phyloP scores from a whole-genome alignment of 2,113 vertebrate species.

The Perca fluviatilis region DNA sequence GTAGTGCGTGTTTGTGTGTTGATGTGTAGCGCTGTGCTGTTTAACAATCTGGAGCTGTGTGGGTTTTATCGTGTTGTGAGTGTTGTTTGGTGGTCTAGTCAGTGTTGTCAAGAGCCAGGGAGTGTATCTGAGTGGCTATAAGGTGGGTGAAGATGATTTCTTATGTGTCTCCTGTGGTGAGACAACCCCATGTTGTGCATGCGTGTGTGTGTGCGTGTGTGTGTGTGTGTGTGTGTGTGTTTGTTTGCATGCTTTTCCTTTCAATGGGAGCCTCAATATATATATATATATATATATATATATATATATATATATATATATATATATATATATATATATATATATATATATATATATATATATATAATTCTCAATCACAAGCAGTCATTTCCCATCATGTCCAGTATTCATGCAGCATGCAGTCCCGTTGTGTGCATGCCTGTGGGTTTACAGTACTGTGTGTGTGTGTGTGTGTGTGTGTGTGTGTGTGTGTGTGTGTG shows the following conservation, averaged over 20 bases:
- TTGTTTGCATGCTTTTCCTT: background rate
- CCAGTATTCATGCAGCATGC: slow-evolving; percentile 38
- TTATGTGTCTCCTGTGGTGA: slow-evolving; percentile 21
- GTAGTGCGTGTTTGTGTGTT: slow-evolving; percentile 16
- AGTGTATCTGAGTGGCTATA: slow-evolving; percentile 50
- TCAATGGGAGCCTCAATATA: background rate
- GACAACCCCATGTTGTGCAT: background rate
- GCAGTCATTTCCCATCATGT: slow-evolving; percentile 27
- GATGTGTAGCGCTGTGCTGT: slow-evolving; percentile 34
- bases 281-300: background rate
- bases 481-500: no score
- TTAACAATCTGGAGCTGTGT: slow-evolving; percentile 48
- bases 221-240: background rate
- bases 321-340: background rate
- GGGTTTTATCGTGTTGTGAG: slow-evolving; percentile 48
- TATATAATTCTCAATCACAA: slow-evolving; percentile 35
- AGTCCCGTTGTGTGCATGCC: slow-evolving; percentile 7
- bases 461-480: slow-evolving; percentile 10
- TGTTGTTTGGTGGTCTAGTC: slow-evolving; percentile 46
- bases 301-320: background rate
- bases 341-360: background rate
- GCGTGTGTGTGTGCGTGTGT: slow-evolving; percentile 4
- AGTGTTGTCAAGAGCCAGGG: slow-evolving; percentile 38
- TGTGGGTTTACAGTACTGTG: slow-evolving; percentile 33
- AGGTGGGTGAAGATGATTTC: slow-evolving; percentile 50